Evolutionary conservation across 2,797 vertebrate species (phyloP).

Genomic region (Smutsia gigantea): DNA sequence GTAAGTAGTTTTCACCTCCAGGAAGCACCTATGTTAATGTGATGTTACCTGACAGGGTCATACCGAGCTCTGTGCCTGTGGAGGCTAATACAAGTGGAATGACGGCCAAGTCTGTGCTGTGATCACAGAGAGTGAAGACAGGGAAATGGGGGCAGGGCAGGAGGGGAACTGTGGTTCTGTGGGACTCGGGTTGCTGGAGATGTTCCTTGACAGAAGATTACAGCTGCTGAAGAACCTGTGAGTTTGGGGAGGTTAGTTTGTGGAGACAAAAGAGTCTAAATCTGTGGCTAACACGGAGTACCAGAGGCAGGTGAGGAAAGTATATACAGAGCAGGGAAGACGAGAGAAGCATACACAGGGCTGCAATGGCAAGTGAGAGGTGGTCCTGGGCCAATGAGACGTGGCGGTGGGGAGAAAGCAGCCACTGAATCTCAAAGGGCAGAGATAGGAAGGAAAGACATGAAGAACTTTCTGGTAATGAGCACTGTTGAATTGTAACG

Average conservation of each 20-base stretch:
- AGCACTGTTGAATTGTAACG: neutral
- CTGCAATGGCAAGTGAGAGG: neutral
- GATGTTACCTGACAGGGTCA: neutral
- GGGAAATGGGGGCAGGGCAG: too few relatives aligned
- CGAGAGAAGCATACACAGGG: neutral
- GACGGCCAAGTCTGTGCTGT: neutral
- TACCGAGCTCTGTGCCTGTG: neutral
- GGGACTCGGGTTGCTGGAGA: neutral
- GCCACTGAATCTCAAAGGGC: neutral
- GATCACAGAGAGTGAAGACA: neutral
- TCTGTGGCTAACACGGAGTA: neutral
- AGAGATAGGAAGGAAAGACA: neutral
- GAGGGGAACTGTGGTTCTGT: neutral
- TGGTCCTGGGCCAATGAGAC: neutral
- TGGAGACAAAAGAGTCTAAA: neutral
- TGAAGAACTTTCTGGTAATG: neutral
- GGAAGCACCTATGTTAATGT: too few relatives aligned
- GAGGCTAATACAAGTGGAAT: neutral
- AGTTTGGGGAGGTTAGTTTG: neutral
- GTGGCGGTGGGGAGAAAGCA: neutral
- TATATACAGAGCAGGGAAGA: neutral
- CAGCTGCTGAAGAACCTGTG: neutral
- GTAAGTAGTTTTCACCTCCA: neutral
- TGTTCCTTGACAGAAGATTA: neutral
- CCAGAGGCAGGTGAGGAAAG: neutral